phyloP scores from a whole-genome alignment of 2,888 invertebrate species.

The Microdon myrmicae region DNA sequence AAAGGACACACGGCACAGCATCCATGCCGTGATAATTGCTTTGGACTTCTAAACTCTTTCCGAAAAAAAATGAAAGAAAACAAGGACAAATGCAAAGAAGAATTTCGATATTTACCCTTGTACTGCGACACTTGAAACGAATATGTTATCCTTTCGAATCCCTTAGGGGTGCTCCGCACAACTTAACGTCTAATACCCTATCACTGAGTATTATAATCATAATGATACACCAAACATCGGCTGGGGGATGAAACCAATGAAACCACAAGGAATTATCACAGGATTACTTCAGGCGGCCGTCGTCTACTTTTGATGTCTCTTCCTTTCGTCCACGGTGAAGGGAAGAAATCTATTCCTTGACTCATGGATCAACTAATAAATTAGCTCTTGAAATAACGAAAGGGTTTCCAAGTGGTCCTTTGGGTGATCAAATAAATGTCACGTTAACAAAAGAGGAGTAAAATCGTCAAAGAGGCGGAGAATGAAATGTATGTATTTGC shows the following conservation, averaged over 20 bases:
- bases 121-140: slow-evolving; percentile 19
- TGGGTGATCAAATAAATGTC: slow-evolving; percentile 42
- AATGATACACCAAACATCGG: slow-evolving; percentile 12
- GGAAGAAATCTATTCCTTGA: slow-evolving; percentile 8
- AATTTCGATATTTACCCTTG: too few species aligned
- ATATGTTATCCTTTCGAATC: slow-evolving; percentile 37
- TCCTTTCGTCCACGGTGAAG: not conserved
- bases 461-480: slow-evolving; percentile 18
- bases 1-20: slow-evolving; percentile 16
- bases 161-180: slow-evolving; percentile 31
- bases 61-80: slow-evolving; percentile 6
- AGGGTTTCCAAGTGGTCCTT: slow-evolving; percentile 45
- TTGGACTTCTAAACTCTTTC: slow-evolving; percentile 15
- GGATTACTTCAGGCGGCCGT: slow-evolving; percentile 29
- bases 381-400: slow-evolving; percentile 33
- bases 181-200: slow-evolving; percentile 44
- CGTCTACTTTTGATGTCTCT: slow-evolving; percentile 22
- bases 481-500: not conserved
- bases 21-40: slow-evolving; percentile 44
- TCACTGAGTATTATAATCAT: slow-evolving; percentile 47
- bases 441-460: slow-evolving; percentile 16
- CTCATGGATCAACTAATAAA: slow-evolving; percentile 33
- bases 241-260: slow-evolving; percentile 20
- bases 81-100: too few species aligned
- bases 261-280: slow-evolving; percentile 26